Conservation (phyloP, 23 tunicate genomes). For the Oikopleura dioica region DNA sequence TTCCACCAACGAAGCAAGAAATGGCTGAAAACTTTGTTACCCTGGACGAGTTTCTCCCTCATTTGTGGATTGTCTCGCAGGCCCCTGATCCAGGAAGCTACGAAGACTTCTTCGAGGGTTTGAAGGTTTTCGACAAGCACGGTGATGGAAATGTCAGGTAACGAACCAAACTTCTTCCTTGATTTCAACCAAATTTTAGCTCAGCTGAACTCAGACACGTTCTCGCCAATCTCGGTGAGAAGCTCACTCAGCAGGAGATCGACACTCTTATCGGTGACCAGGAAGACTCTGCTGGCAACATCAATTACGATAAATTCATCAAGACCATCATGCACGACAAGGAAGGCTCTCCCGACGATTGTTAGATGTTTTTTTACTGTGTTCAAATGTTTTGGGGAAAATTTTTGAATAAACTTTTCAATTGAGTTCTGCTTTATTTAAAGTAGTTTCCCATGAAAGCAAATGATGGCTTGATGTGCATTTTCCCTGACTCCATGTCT, state of each 20-base stretch:
- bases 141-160: constrained; percentile 1
- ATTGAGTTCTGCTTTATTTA: too few relatives aligned
- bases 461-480: too few relatives aligned
- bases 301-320: constrained; percentile 5
- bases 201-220: constrained; percentile 3
- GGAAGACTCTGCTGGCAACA: neutral
- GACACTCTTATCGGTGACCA: neutral
- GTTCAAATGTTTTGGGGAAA: too few relatives aligned
- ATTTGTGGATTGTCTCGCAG: neutral
- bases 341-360: neutral
- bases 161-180: too few relatives aligned
- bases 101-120: constrained; percentile 8
- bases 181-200: too few relatives aligned
- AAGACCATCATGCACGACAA: neutral
- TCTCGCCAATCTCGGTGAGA: neutral
- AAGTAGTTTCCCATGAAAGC: too few relatives aligned
- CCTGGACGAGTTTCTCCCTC: neutral
- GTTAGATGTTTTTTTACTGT: too few relatives aligned
- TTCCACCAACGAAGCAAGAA: neutral
- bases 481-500: too few relatives aligned
- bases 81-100: constrained; percentile 12
- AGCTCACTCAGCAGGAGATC: neutral
- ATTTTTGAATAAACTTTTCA: too few relatives aligned
- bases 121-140: constrained; percentile 10
- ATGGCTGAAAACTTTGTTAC: neutral